Conservation (phyloP, 2,797 vertebrate species). For the Betta splendens region DNA sequence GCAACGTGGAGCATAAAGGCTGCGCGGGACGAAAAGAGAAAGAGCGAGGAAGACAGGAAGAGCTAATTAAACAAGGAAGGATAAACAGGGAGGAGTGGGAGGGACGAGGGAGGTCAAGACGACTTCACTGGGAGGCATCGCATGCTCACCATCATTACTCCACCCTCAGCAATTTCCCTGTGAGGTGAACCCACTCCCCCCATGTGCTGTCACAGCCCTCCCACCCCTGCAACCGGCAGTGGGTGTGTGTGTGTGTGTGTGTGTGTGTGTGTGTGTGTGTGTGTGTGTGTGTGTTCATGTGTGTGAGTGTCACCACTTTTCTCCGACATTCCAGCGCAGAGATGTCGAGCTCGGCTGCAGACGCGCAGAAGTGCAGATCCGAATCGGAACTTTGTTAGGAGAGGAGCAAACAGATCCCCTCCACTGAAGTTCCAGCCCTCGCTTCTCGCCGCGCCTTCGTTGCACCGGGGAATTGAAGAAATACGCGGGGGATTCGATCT, state of each 20-base stretch:
- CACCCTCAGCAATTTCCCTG: constrained; percentile 54
- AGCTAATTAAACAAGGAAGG: constrained; percentile 56
- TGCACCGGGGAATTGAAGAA: constrained; percentile 12
- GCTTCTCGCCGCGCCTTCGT: constrained; percentile 1
- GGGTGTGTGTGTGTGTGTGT: constrained; percentile 41
- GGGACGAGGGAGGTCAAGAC: constrained; percentile 53
- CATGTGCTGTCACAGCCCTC: constrained; percentile 70
- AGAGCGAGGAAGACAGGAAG: constrained; percentile 46
- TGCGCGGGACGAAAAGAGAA: constrained; percentile 39
- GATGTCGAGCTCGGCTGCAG: constrained; percentile 59
- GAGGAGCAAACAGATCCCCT: not conserved
- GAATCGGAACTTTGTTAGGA: constrained; percentile 11
- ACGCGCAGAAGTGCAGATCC: constrained; percentile 36
- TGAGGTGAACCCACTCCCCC: constrained; percentile 75
- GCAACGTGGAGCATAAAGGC: constrained; percentile 38
- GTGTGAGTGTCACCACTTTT: constrained; percentile 68
- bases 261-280: constrained; percentile 58
- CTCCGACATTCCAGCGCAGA: constrained; percentile 76
- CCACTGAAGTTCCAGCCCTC: not conserved
- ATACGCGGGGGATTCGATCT: constrained; percentile 26
- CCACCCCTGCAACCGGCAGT: constrained; percentile 63
- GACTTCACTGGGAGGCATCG: constrained; percentile 67
- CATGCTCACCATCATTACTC: constrained; percentile 57
- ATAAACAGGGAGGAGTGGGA: constrained; percentile 40
- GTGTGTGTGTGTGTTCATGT: constrained; percentile 42